Conservation (phyloP, 53 echinoderm and acorn worm genomes). For the Mesocentrotus franciscanus region DNA sequence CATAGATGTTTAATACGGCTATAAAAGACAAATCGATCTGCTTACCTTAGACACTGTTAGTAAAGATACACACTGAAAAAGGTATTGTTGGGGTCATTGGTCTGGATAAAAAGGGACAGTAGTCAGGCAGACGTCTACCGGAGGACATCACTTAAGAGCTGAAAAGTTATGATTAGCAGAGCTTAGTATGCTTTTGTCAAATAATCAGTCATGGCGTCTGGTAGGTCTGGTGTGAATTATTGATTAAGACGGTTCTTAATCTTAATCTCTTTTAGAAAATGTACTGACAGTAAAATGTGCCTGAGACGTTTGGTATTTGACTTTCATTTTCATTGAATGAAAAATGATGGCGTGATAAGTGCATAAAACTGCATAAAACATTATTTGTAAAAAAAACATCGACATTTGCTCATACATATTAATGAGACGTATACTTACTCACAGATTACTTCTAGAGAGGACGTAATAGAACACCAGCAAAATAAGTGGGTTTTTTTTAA, state of each 20-base stretch:
- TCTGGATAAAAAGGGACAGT: neutral
- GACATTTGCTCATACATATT: too few relatives aligned
- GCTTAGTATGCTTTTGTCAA: neutral
- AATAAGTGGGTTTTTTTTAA: too few relatives aligned
- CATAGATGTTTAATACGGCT: neutral
- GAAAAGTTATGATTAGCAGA: neutral
- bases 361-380: too few relatives aligned
- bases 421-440: too few relatives aligned
- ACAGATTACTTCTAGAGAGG: too few relatives aligned
- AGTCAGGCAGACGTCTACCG: neutral
- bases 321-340: too few relatives aligned
- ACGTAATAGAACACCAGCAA: too few relatives aligned
- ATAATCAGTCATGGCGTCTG: neutral
- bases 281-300: neutral
- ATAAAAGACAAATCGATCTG: slow-evolving; percentile 38
- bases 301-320: neutral
- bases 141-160: neutral
- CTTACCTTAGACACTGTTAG: neutral
- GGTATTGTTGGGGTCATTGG: slow-evolving; percentile 27
- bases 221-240: neutral
- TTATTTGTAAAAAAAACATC: too few relatives aligned
- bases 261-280: neutral
- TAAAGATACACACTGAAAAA: neutral
- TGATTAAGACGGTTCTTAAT: neutral
- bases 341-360: too few relatives aligned